phyloP scores from a whole-genome alignment of 1,140 invertebrate species.

The Drosophila hydei region DNA sequence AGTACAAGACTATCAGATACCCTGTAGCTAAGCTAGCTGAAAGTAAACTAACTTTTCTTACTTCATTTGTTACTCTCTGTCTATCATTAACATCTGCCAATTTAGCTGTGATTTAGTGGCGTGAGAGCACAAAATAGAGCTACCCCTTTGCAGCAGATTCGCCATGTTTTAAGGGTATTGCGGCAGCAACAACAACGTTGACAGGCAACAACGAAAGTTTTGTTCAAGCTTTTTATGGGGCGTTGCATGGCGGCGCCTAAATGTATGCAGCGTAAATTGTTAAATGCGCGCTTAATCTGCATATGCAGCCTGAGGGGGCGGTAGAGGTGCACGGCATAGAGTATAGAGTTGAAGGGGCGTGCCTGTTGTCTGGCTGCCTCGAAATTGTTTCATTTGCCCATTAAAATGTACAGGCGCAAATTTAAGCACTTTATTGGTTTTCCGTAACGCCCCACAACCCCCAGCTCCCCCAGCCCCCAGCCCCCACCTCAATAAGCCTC shows the following conservation, averaged over 20 bases:
- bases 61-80: too few relatives aligned
- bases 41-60: too few relatives aligned
- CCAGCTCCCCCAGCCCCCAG: not conserved
- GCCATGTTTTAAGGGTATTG: not conserved
- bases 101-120: too few relatives aligned
- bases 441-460: slow-evolving; percentile 13
- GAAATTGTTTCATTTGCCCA: slow-evolving; percentile 79
- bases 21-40: not conserved
- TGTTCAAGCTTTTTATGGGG: slow-evolving; percentile 56
- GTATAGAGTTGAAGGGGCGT: slow-evolving; percentile 18
- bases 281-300: slow-evolving; percentile 79
- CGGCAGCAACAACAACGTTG: slow-evolving; percentile 27
- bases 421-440: slow-evolving; percentile 78
- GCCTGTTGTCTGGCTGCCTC: slow-evolving; percentile 32
- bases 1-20: not conserved
- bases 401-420: slow-evolving; percentile 76
- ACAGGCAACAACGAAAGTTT: slow-evolving; percentile 47
- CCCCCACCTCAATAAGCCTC: slow-evolving; percentile 6
- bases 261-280: slow-evolving; percentile 81
- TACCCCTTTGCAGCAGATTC: too few relatives aligned
- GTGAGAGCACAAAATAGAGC: too few relatives aligned
- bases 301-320: slow-evolving; percentile 24
- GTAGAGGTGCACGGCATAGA: not conserved
- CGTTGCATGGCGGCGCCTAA: slow-evolving; percentile 51
- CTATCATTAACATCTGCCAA: too few relatives aligned